Conservation (phyloP, 1,140 invertebrate genomes). For the Neomicropteryx cornuta region DNA sequence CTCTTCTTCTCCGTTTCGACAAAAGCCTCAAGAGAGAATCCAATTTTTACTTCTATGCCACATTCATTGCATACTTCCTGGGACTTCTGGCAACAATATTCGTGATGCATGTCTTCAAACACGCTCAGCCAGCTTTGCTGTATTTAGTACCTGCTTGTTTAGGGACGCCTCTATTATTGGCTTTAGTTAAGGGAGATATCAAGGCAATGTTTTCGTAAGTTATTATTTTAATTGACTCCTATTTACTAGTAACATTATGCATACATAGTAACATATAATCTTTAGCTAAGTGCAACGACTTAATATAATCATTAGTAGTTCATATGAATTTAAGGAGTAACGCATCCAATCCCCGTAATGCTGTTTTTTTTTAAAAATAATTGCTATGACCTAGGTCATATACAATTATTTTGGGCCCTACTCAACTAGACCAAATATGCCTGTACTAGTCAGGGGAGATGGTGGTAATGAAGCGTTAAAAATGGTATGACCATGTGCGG, state of each 20-base stretch:
- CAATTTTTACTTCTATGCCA: slow-evolving; percentile 89
- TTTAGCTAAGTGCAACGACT: too few relatives aligned
- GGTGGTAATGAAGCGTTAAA: too few relatives aligned
- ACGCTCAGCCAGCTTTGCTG: slow-evolving; percentile 95
- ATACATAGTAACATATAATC: too few relatives aligned
- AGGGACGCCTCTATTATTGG: slow-evolving; percentile 75
- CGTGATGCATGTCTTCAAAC: slow-evolving; percentile 97
- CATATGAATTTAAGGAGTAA: not conserved
- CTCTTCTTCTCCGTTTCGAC: slow-evolving; percentile 92
- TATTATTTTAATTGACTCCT: slow-evolving; percentile 4
- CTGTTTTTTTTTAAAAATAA: too few relatives aligned
- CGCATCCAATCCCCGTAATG: slow-evolving; percentile 1
- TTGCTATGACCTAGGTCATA: too few relatives aligned
- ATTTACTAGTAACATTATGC: too few relatives aligned
- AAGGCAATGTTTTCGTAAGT: slow-evolving; percentile 85
- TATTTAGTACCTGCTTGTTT: slow-evolving; percentile 96
- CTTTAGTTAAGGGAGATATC: slow-evolving; percentile 83
- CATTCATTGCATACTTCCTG: slow-evolving; percentile 87
- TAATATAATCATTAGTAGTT: not conserved
- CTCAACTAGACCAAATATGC: too few relatives aligned
- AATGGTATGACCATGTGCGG: too few relatives aligned
- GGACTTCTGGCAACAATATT: slow-evolving; percentile 90
- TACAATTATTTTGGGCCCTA: too few relatives aligned
- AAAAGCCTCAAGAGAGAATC: slow-evolving; percentile 78
- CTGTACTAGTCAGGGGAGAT: too few relatives aligned